phyloP scores from a whole-genome alignment of 2,113 vertebrate genomes.

The Corydoras maculifer region DNA sequence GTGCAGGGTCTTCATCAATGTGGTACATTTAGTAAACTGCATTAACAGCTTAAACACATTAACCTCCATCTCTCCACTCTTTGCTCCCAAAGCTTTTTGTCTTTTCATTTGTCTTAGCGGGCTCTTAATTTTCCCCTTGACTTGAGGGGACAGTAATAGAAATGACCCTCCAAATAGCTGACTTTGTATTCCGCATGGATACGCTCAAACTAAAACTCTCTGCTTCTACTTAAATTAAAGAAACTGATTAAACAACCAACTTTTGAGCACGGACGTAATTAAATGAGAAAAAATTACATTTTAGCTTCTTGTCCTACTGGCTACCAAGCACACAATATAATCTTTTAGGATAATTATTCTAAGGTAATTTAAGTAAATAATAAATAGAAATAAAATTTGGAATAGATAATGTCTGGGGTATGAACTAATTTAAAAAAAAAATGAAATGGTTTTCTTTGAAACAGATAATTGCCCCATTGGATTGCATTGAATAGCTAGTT shows the following conservation, averaged over 20 bases:
- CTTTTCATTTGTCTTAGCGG: conserved; percentile 27
- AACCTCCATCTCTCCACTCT: background rate
- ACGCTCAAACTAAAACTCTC: conserved; percentile 8
- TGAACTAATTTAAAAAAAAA: no score
- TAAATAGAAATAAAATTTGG: no score
- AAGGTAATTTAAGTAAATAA: no score
- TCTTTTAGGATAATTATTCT: no score
- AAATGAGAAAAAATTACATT: no score
- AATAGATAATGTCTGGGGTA: no score
- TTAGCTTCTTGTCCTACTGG: no score
- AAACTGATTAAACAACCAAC: conserved; percentile 42
- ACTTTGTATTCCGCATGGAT: conserved; percentile 42
- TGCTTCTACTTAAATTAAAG: conserved; percentile 2
- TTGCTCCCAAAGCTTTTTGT: conserved; percentile 17
- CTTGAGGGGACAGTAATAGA: conserved; percentile 45
- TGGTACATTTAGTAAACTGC: background rate
- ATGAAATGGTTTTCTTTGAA: no score
- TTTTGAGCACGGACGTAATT: conserved; percentile 16
- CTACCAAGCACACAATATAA: no score
- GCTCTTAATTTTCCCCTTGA: conserved; percentile 42
- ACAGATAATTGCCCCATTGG: no score
- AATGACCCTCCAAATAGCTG: conserved; percentile 42
- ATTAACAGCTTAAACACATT: background rate
- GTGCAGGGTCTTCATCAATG: background rate
- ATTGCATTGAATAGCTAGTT: no score